Evolutionary conservation across 2,888 invertebrate genomes (phyloP), one percentile per base, ranked within the genome.

Genomic region (Lordiphosa fenestrarum): DNA sequence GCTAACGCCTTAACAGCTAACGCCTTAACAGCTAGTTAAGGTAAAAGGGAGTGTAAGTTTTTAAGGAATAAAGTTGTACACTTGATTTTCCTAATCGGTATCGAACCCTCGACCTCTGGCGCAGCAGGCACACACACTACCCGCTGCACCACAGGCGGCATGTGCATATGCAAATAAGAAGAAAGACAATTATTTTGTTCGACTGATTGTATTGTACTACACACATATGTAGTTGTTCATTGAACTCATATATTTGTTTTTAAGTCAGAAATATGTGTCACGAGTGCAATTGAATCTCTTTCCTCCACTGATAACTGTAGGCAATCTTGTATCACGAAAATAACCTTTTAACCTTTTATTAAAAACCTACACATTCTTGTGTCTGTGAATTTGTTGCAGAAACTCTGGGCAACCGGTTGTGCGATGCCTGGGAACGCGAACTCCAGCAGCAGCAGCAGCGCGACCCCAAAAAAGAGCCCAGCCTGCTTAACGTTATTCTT

Each of bases 361-460:
- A 23, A 5, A 23, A 5, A 23, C 3, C 19, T 23, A 23, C 6
- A 6, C 6, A 6, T 6, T 23, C 6, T 47, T 50, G 37, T 40
- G 35, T 15, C 6, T 44, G n/a, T 40, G 23, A 30, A 40, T 12
- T 23, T 30, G 70, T 76, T 81, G 1, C 58, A 89, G 88, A 87
- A 66, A 84, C 65, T 4, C 88, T 94, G 30, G 94, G 94, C 1
- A 91, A 92, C 75, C 90, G 90, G 80, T 87, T 94, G 71, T 91
- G 91, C 59, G 85, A 87, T 52, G 88, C 90, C 66, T 94, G 94
- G 94, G 90, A 91, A 15, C 87, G 87, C 23, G 93, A 94, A 85
- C 71, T 91, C 12, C 55, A 80, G 15, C 80, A 90, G 86, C 66
- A 86, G 42, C 61, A 84, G 54, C 68, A 82, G 66, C 55, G 85